These are phyloP conservation scores for Etheostoma nigrum DNA, from an alignment of 2,797 vertebrate genomes.

Conservation along the genomic window DNA sequence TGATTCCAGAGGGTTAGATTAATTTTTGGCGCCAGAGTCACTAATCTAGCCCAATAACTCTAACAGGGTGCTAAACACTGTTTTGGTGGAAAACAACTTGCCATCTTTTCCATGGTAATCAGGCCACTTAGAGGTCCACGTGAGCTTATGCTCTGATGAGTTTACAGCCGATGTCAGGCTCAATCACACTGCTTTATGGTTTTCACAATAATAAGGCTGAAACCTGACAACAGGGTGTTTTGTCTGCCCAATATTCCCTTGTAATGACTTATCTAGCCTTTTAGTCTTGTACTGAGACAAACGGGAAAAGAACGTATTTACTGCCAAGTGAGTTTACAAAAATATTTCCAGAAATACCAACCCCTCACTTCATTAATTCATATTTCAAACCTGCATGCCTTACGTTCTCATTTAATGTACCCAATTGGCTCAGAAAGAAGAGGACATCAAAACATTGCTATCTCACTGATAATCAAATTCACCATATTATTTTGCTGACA, in stretches of 20 bases:
- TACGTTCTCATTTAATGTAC: constrained; percentile 14
- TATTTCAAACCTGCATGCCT: constrained; percentile 18
- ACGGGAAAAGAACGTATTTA: not conserved
- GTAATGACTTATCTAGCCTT: constrained; percentile 36
- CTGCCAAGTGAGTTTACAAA: constrained; percentile 23
- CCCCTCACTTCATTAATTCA: constrained; percentile 5
- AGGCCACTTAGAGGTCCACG: constrained; percentile 55
- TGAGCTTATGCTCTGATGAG: constrained; percentile 50
- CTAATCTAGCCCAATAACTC: constrained; percentile 65
- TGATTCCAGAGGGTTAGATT: constrained; percentile 43
- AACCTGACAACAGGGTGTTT: constrained; percentile 42
- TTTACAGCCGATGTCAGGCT: constrained; percentile 68
- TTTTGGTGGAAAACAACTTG: constrained; percentile 54
- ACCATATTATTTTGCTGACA: not conserved
- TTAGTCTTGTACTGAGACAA: not conserved
- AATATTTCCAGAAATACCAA: constrained; percentile 34
- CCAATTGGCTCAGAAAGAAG: not conserved
- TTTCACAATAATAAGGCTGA: constrained; percentile 54
- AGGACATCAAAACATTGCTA: constrained; percentile 7
- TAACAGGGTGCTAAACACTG: constrained; percentile 70
- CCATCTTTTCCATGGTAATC: constrained; percentile 65
- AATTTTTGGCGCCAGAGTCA: constrained; percentile 62
- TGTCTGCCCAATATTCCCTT: not conserved
- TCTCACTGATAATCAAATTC: constrained; percentile 23
- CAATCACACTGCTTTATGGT: constrained; percentile 58